Percentiles rank a stretch among this genome's conserved stretches.
Evolutionary conservation across 2,888 invertebrate genomes (phyloP).

Genomic region (Drosophila kuntzei): DNA sequence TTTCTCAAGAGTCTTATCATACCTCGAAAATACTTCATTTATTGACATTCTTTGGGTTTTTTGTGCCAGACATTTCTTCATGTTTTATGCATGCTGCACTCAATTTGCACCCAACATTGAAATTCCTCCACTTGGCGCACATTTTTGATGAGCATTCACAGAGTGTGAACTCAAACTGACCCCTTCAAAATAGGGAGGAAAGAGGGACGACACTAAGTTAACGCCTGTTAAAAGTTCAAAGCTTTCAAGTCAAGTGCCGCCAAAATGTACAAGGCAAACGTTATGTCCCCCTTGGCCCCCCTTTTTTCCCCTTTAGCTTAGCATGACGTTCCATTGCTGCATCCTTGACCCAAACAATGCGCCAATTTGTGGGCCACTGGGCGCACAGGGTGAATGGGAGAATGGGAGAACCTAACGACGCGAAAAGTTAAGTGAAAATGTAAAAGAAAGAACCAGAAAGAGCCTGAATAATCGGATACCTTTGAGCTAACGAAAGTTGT

Average conservation of each 20-base stretch:
- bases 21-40: conserved; percentile 15
- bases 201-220: conserved; percentile 6
- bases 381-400: conserved; percentile 6
- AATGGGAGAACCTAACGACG: conserved; percentile 31
- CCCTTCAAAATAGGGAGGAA: not conserved
- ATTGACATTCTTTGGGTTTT: conserved; percentile 40
- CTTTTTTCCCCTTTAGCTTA: conserved; percentile 9
- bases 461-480: not conserved
- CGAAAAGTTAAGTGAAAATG: conserved; percentile 39
- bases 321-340: conserved; percentile 46
- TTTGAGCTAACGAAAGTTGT: not conserved
- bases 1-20: conserved; percentile 13
- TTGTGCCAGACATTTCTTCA: conserved; percentile 62
- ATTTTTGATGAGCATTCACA: conserved; percentile 30
- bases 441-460: conserved; percentile 8
- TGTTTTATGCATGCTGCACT: conserved; percentile 71
- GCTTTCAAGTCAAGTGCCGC: conserved; percentile 55
- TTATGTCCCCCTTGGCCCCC: not conserved
- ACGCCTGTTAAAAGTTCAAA: conserved; percentile 68
- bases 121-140: conserved; percentile 43
- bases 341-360: conserved; percentile 80
- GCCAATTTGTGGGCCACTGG: conserved; percentile 56
- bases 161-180: conserved; percentile 44
- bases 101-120: conserved; percentile 42
- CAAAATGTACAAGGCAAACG: conserved; percentile 38